Conservation (phyloP, 2,888 invertebrate species). For the Apamea sordens region DNA sequence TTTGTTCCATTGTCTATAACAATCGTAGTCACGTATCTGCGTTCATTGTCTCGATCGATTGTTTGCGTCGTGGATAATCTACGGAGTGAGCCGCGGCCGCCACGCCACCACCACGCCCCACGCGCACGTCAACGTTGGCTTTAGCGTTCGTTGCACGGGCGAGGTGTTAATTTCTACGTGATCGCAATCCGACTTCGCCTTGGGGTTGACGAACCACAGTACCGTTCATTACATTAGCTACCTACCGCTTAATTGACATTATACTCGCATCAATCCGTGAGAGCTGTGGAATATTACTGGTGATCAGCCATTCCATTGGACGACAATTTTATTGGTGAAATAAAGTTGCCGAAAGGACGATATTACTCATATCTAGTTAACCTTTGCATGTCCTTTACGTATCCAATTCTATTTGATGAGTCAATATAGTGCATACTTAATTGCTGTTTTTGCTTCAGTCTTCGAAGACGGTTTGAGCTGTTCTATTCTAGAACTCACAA, state of each 20-base stretch:
- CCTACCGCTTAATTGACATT: slow-evolving; percentile 65
- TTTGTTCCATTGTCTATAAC: slow-evolving; percentile 63
- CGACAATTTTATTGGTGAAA: slow-evolving; percentile 9
- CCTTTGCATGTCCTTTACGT: slow-evolving; percentile 47
- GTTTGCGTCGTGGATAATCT: slow-evolving; percentile 53
- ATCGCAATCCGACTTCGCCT: slow-evolving; percentile 71
- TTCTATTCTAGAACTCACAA: slow-evolving; percentile 1
- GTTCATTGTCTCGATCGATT: slow-evolving; percentile 66
- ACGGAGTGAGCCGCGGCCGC: slow-evolving; percentile 1
- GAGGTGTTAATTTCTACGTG: slow-evolving; percentile 82
- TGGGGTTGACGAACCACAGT: slow-evolving; percentile 82
- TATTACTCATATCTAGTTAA: slow-evolving; percentile 45
- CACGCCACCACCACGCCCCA: slow-evolving; percentile 2
- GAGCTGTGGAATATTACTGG: slow-evolving; percentile 45
- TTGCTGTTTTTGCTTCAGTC: slow-evolving; percentile 8
- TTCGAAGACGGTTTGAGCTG: not conserved
- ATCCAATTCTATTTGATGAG: slow-evolving; percentile 38
- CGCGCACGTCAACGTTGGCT: slow-evolving; percentile 40
- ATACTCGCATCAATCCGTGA: slow-evolving; percentile 63
- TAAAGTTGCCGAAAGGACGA: slow-evolving; percentile 21
- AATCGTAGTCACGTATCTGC: slow-evolving; percentile 59
- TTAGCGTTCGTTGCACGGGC: slow-evolving; percentile 73
- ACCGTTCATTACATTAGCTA: slow-evolving; percentile 73
- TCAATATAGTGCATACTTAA: slow-evolving; percentile 13
- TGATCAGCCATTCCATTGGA: not conserved